These are phyloP conservation scores for Oreotragus oreotragus DNA, from an alignment of 2,113 vertebrate species.

Conservation along the genomic window DNA sequence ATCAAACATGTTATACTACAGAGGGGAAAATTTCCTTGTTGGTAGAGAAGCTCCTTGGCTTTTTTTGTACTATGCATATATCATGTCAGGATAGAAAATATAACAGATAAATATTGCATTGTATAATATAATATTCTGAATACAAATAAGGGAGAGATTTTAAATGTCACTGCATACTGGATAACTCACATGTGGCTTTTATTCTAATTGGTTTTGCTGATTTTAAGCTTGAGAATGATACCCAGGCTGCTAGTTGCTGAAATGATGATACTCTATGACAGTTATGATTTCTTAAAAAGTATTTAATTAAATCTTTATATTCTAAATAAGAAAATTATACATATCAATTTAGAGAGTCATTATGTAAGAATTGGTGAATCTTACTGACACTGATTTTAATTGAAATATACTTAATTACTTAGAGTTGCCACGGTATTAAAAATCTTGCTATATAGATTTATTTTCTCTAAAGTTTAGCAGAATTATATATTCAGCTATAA, in stretches of 20 bases:
- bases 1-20: neutral
- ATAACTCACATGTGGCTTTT: conserved; percentile 17
- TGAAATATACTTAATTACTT: conserved; percentile 54
- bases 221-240: conserved; percentile 32
- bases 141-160: conserved; percentile 15
- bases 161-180: conserved; percentile 50
- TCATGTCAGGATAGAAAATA: conserved; percentile 45
- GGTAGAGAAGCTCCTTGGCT: neutral
- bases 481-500: neutral
- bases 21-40: neutral
- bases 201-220: conserved; percentile 34
- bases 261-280: neutral
- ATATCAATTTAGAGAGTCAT: conserved; percentile 15
- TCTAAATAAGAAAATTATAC: neutral
- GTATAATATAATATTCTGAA: conserved; percentile 8
- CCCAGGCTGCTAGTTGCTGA: neutral
- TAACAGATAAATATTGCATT: conserved; percentile 54
- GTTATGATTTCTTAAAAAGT: neutral
- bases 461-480: neutral
- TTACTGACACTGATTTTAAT: neutral
- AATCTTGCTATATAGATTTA: neutral
- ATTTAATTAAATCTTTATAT: neutral
- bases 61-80: neutral
- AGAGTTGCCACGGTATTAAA: neutral
- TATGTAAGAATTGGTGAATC: neutral